Conservation (phyloP, 2,888 invertebrate species). For the Lasioglossum zephyrum region DNA sequence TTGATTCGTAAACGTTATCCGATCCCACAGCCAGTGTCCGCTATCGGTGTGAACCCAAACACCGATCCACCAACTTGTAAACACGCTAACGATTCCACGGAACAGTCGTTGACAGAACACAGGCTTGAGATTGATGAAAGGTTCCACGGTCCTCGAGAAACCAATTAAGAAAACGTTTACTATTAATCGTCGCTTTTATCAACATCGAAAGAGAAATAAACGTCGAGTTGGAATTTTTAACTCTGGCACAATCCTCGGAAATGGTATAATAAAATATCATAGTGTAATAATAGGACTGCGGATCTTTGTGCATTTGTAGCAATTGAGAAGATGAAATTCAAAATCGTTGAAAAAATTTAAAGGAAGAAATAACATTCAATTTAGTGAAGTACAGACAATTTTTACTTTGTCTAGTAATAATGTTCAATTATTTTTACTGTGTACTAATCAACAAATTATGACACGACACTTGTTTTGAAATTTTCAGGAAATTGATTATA, state of each 20-base stretch:
- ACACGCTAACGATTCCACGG: conserved; percentile 25
- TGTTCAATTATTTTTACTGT: too few species aligned
- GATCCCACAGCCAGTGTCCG: conserved; percentile 57
- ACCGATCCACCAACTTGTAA: conserved; percentile 16
- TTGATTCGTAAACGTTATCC: conserved; percentile 79
- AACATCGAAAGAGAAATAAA: neutral
- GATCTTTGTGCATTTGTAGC: too few species aligned
- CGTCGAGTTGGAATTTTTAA: neutral
- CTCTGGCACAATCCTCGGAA: too few species aligned
- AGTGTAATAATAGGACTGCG: too few species aligned
- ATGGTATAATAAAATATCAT: too few species aligned
- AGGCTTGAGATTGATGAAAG: neutral
- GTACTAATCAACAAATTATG: too few species aligned
- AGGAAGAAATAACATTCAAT: too few species aligned
- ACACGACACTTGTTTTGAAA: too few species aligned
- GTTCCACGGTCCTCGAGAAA: neutral
- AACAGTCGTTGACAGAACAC: neutral
- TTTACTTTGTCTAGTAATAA: too few species aligned
- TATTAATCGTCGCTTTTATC: neutral
- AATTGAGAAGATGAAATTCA: too few species aligned
- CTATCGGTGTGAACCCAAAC: conserved; percentile 5
- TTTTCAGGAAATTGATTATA: neutral
- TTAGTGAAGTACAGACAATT: too few species aligned
- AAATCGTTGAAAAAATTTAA: too few species aligned
- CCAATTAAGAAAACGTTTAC: neutral